Evolutionary conservation across 2,888 invertebrate genomes (phyloP), one percentile per base, ranked within the genome.

Genomic region (Leptinotarsa haldemani): DNA sequence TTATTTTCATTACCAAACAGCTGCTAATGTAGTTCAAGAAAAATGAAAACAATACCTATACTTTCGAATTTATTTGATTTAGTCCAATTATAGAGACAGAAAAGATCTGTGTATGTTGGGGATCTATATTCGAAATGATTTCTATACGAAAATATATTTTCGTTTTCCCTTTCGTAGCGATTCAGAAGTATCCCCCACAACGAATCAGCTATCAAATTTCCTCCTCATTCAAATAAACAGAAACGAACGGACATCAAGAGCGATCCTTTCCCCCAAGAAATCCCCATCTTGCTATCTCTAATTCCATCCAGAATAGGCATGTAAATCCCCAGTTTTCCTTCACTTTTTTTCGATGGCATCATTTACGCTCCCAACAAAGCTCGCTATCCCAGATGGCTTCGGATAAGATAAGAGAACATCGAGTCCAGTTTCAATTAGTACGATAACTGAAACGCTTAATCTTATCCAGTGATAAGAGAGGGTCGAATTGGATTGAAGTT

Each of bases 391-490:
- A 70, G 76, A 79, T 79, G 76, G 76, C 76, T 75, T 65, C 40
- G 71, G 69, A 76, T 61, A 74, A 77, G 80, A 80, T 80, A 80
- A 79, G 75, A 74, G 67, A 74, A 70, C 75, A 81, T 75, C 79
- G 76, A 84, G 84, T 84, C 84, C 84, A 84, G 83, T 84, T 84
- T 84, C 85, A 85, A 84, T 85, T 85, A 85, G 84, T 80, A 78
- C 80, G 83, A 84, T 83, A 84, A 84, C 82, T 79, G 78, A 80
- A 81, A 78, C 83, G 83, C 81, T 84, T 83, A 84, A 84, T 84
- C 84, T 84, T 82, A 82, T 81, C 81, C 81, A 74, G 73, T 76
- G 83, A 83, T 83, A 83, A 83, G 81, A 80, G 82, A 78, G 80
- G 77, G 74, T 73, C 77, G 79, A 81, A 79, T 79, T 80, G 80